phyloP scores from a whole-genome alignment of 1,140 invertebrate species.

The Drosophila melanogaster region DNA sequence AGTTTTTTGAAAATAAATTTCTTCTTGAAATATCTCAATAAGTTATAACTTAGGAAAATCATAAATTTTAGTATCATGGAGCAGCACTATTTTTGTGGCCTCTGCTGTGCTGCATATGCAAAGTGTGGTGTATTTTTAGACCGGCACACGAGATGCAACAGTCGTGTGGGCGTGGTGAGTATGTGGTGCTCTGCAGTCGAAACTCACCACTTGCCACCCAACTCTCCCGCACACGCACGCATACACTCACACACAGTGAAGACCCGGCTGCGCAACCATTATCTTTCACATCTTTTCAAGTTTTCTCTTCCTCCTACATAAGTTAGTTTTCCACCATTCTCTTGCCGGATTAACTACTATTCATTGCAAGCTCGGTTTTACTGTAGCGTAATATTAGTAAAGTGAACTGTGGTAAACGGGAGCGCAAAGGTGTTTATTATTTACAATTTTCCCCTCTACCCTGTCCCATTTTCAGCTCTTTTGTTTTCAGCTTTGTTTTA shows the following conservation, averaged over 20 bases:
- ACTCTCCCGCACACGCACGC: conserved; percentile 1
- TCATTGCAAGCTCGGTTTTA: conserved; percentile 6
- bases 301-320: neutral
- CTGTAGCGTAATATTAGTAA: conserved; percentile 8
- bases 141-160: conserved; percentile 62
- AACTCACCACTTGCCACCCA: conserved; percentile 30
- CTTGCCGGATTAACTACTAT: neutral
- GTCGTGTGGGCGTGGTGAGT: conserved; percentile 42
- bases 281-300: neutral
- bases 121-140: conserved; percentile 45
- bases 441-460: conserved; percentile 21
- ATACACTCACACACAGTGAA: conserved; percentile 18
- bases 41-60: too few relatives aligned
- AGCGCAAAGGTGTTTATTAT: neutral
- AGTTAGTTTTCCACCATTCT: neutral
- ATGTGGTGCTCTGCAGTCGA: neutral
- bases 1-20: too few relatives aligned
- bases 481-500: conserved; percentile 8
- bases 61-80: neutral
- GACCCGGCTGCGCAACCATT: conserved; percentile 4
- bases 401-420: neutral
- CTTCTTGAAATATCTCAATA: too few relatives aligned
- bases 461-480: conserved; percentile 10
- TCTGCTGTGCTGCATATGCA: neutral
- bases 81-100: neutral